Percentiles rank a stretch among this genome's conserved stretches.
Evolutionary conservation across 2,888 invertebrate species (phyloP).

Genomic region (Ophioninae sp.): DNA sequence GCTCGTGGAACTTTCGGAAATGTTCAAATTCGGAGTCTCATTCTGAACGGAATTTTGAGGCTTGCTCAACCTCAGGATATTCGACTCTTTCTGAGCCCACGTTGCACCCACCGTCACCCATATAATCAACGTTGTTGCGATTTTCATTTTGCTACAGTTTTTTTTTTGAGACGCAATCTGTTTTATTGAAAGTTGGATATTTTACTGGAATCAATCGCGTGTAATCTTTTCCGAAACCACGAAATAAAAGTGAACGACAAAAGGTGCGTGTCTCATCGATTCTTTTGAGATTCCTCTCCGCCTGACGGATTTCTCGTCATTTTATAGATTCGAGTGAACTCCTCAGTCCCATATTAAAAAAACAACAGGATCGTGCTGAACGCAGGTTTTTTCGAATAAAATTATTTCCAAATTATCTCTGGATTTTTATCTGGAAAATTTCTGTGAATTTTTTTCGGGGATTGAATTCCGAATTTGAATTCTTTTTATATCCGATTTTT

Average conservation of each 20-base stretch:
- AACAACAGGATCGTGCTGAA: background rate
- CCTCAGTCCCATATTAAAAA: background rate
- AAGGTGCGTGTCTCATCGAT: conserved; percentile 47
- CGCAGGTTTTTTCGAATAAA: background rate
- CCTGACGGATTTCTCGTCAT: conserved; percentile 35
- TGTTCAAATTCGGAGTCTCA: conserved; percentile 57
- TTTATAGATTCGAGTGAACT: background rate
- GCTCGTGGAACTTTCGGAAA: conserved; percentile 55
- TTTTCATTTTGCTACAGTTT: conserved; percentile 35
- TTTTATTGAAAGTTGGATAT: background rate
- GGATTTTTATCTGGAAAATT: too few species aligned
- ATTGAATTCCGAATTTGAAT: too few species aligned
- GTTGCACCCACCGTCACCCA: conserved; percentile 23
- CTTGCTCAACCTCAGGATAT: conserved; percentile 71
- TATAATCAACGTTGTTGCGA: conserved; percentile 42
- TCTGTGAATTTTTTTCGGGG: too few species aligned
- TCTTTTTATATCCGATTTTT: too few species aligned
- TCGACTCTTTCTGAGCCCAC: conserved; percentile 66
- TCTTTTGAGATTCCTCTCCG: conserved; percentile 23
- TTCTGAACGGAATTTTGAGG: conserved; percentile 52
- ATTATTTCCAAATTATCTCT: too few species aligned
- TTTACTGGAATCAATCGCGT: background rate
- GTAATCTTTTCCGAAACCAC: background rate
- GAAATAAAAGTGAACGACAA: background rate
- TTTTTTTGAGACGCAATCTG: background rate